Conservation (phyloP, 2,797 vertebrate genomes). For the Pteronotus mesoamericanus region DNA sequence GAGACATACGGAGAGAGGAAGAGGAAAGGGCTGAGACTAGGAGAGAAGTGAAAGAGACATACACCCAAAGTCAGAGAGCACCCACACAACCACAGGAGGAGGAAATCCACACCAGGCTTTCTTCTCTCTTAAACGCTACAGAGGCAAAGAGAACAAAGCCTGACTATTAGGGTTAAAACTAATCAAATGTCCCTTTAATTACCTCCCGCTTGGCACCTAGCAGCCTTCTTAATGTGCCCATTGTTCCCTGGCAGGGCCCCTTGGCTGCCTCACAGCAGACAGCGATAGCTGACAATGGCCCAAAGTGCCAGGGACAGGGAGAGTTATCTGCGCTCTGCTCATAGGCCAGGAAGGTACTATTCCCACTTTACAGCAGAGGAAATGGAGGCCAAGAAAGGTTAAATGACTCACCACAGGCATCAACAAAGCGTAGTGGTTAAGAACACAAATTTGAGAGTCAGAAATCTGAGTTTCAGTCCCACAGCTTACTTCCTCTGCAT, state of each 20-base stretch:
- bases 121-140: neutral
- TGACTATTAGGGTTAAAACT: constrained; percentile 26
- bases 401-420: neutral
- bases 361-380: neutral
- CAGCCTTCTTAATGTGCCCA: constrained; percentile 46
- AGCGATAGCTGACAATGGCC: neutral
- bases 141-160: neutral
- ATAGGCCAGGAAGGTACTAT: neutral
- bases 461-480: neutral
- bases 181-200: constrained; percentile 57
- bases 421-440: neutral
- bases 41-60: neutral
- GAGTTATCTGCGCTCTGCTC: neutral
- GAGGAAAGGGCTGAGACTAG: neutral
- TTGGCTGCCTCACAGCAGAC: neutral
- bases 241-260: constrained; percentile 46
- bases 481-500: neutral
- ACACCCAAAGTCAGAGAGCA: neutral
- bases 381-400: neutral
- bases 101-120: neutral
- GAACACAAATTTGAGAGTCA: neutral
- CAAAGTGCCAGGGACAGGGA: neutral
- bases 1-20: neutral
- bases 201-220: constrained; percentile 52
- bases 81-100: neutral